Evolutionary conservation across 1,140 invertebrate genomes (phyloP).

Genomic region (Pseudobourletiella spinata): DNA sequence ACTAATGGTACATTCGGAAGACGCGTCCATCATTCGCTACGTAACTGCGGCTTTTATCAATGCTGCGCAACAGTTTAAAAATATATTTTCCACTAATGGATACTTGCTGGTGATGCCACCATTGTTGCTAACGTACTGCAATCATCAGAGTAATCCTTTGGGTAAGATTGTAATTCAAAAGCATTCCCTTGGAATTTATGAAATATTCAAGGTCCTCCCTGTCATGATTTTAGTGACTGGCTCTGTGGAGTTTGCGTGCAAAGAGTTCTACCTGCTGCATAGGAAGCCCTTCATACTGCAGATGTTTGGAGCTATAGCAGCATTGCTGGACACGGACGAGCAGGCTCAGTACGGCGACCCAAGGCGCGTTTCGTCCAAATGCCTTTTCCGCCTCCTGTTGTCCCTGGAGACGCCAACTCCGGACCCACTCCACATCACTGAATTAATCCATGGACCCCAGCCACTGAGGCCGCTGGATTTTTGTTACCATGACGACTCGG

Average conservation of each 20-base stretch:
- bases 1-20: constrained; percentile 92
- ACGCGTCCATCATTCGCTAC: constrained; percentile 87
- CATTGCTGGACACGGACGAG: constrained; percentile 89
- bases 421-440: constrained; percentile 87
- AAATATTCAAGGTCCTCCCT: not conserved
- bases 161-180: constrained; percentile 1
- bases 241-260: constrained; percentile 94
- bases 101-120: constrained; percentile 97
- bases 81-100: constrained; percentile 97
- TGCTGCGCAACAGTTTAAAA: constrained; percentile 96
- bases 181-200: not conserved
- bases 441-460: constrained; percentile 91
- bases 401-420: constrained; percentile 85
- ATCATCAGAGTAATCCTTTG: constrained; percentile 82
- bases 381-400: constrained; percentile 80
- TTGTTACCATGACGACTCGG: constrained; percentile 91
- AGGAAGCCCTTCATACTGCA: constrained; percentile 96
- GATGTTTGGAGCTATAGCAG: constrained; percentile 97
- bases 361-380: constrained; percentile 68
- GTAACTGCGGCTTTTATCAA: constrained; percentile 93
- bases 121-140: constrained; percentile 89
- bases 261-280: constrained; percentile 97
- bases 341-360: constrained; percentile 59
- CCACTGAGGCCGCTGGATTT: constrained; percentile 94
- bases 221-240: constrained; percentile 58